Base-by-base conservation (phyloP, 1,140 invertebrate species). In the Zaprionus lachaisei region DNA sequence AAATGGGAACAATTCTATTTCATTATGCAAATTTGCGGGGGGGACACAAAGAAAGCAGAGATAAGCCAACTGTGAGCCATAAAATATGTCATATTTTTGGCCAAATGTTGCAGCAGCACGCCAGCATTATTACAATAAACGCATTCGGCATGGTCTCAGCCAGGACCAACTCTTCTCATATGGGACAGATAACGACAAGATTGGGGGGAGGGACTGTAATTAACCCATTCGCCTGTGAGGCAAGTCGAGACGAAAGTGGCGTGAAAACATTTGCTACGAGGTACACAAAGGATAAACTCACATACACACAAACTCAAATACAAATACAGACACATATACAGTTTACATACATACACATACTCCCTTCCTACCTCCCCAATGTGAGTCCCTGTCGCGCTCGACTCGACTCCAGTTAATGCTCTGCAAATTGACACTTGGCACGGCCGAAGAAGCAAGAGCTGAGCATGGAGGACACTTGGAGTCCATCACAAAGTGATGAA, bases 1-100 rank as follows among this genome's bases (percentile, higher is more conserved):
- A 92, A 92, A 92, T 91, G 90, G 84, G 91, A 90, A 78, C 83
- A 86, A 92, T 92, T 92, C 79, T 83, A 92, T 87, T 92, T 87
- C 91, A 92, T 92, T 92, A 74, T 74, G 66, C 72, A 70, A 74
- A 74, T 74, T 62, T 15, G n/a, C 69, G 15, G 17, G 20, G 15
- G 17, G 20, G n/a, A n/a, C 15, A 28, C 31, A 63, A 34, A 72
- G 47, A 38, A 15, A n/a, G 20, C 3, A 24, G 26, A 60, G 47
- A 81, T 80, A 83, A 87, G 72, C 41, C 66, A 67, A 28, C 73
- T 73, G 60, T 64, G 74, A 84, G 83, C 74, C 71, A 79, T 91
- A 85, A 91, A 91, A 91, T 91, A 89, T 89, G 89, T 79, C 83
- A 81, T 80, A 89, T 85, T 80, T 80, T 72, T 72, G 49, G 51